Percentiles rank a stretch among this genome's conserved stretches.
These are phyloP conservation scores for Pilophorus perplexus DNA, from an alignment of 2,888 invertebrate genomes.

Conservation along the genomic window DNA sequence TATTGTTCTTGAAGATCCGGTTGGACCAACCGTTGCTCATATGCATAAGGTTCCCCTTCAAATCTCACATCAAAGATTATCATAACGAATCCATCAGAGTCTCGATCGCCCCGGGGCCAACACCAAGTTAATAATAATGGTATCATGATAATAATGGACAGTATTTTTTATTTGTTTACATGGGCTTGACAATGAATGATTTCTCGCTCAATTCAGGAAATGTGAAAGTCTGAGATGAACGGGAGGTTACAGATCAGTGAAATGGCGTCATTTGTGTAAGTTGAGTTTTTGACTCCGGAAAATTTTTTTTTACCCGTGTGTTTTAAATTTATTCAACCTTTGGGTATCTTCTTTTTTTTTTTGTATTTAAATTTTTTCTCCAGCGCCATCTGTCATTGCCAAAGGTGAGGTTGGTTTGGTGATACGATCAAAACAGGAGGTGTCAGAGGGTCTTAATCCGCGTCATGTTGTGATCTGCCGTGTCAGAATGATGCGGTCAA, in stretches of 20 bases:
- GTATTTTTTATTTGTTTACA: neutral
- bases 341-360: too few relatives aligned
- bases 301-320: too few relatives aligned
- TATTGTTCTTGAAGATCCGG: constrained; percentile 22
- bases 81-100: constrained; percentile 23
- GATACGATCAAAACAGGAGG: constrained; percentile 4
- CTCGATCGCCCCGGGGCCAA: neutral
- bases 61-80: constrained; percentile 23
- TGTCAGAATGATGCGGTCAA: too few relatives aligned
- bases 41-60: constrained; percentile 21
- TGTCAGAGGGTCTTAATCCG: constrained; percentile 10
- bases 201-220: too few relatives aligned
- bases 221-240: too few relatives aligned
- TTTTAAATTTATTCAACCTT: too few relatives aligned
- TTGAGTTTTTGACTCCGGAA: too few relatives aligned
- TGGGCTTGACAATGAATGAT: neutral
- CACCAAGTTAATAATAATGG: constrained; percentile 10
- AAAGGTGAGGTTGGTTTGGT: neutral
- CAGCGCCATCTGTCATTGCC: constrained; percentile 19
- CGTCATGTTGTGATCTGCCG: constrained; percentile 23
- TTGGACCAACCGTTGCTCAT: too few relatives aligned
- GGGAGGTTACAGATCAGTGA: too few relatives aligned
- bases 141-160: constrained; percentile 16
- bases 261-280: too few relatives aligned
- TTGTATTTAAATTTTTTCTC: too few relatives aligned